Base-by-base conservation (phyloP, 2,888 invertebrate species). In the Stenodera caucasica region DNA sequence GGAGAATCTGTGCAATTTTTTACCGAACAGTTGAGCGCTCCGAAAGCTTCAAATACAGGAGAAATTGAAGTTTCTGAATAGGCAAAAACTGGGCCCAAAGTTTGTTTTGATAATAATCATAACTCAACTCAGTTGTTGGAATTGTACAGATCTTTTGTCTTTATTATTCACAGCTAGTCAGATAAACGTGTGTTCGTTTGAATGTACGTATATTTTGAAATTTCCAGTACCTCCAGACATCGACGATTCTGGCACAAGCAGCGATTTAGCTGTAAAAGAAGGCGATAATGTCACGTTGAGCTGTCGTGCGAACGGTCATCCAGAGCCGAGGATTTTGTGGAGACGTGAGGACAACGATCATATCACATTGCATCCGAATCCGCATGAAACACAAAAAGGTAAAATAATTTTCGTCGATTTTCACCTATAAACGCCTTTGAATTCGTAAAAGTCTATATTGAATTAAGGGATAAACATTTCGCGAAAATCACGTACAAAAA, bases 181-280 rank as follows among this genome's bases (percentile, higher is more conserved):
- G 40, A 40, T 18, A 40, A 40, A 40, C 40, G 40, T 18, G 14
- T 15, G 2, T 2, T 26, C 18, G 37, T 15, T 37, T 37, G 8
- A 40, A 18, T 32, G 11, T 40, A 18, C 4, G 1, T 40, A 18
- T 4, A 11, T 21, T 5, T 40, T 40, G 8, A 6, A 14, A 35
- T 9, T 78, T 78, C 8, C 80, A 86, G 86, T 86, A 58, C 86
- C 87, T 21, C 87, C 87, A 63, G 86, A 86, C 77, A 87, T 87
- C 70, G 81, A 83, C 72, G 86, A 86, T 68, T 80, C 81, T 56
- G 83, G 83, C 64, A 86, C 86, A 55, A 86, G 86, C 73, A 83
- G 85, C 53, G 86, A 87, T 77, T 78, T 86, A 64, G 84, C 84
- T 51, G 84, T 85, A 26, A 79, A 82, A 57, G 86, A 87, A 73